Base-by-base conservation (phyloP, 2,113 vertebrate genomes). In the Callocephalon fimbriatum region DNA sequence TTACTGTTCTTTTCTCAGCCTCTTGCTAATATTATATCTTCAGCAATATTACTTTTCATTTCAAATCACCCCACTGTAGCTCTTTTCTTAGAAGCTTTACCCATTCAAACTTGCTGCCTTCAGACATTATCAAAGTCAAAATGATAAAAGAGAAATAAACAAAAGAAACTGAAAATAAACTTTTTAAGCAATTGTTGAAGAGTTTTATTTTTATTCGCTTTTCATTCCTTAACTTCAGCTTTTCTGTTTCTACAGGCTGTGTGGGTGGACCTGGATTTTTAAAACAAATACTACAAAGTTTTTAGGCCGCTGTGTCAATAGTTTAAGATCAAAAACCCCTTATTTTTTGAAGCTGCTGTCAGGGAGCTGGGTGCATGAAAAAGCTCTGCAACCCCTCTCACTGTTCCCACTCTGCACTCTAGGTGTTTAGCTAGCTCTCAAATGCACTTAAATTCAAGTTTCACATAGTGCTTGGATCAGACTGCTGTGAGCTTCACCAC, bases 351-450 rank as follows among this genome's bases (percentile, higher is more conserved):
- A 74, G 23, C 10, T 48, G 7, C 17, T 75, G 3, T 27, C 31
- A 65, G 25, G 44, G 27, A 13, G 17, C 18, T 32, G 15, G 45
- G 12, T 26, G 7, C 7, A 26, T 19, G 22, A 74, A 61, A 82
- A 82, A 4, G 5, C 13, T 70, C 29, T 90, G 25, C 14, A 65
- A 26, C 4, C 4, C 8, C 3, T 66, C 62, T 66, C 27, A 61
- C 15, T 61, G 38, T 9, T 11, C 15, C 0, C 0, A 40, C 27
- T 73, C n/a, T 35, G 9, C 21, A 5, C 2, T 68, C 32, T 9
- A 40, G 3, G 4, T 89, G 37, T 77, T 77, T 68, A 80, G 16
- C 9, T 56, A 42, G 9, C 17, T 77, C 22, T 58, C 22, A 63
- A 6, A 71, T 31, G 8, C 47, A 19, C 53, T 68, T 9, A 86